phyloP scores from a whole-genome alignment of 2,113 vertebrate species.

The Pseudolaguvia tuberculata region DNA sequence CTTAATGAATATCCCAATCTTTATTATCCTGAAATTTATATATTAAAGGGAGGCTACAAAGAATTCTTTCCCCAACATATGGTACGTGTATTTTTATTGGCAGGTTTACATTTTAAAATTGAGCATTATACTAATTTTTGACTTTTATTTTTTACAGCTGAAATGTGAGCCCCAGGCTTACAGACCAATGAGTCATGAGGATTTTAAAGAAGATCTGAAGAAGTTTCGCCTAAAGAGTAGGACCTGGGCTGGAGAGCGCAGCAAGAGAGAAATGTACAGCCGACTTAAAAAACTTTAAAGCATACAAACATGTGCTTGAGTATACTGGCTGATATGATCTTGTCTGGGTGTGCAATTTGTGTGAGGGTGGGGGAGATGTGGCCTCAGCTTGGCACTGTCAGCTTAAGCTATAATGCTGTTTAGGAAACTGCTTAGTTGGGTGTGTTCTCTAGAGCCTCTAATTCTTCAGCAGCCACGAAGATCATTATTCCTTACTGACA shows the following conservation, averaged over 20 bases:
- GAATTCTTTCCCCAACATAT: slow-evolving; percentile 81
- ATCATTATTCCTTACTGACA: slow-evolving; percentile 59
- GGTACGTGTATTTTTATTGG: slow-evolving; percentile 58
- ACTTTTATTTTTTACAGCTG: slow-evolving; percentile 57
- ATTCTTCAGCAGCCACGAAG: slow-evolving; percentile 48
- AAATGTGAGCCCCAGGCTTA: slow-evolving; percentile 85
- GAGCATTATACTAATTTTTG: neutral
- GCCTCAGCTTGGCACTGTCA: slow-evolving; percentile 16
- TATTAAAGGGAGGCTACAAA: slow-evolving; percentile 89
- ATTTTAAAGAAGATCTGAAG: slow-evolving; percentile 82
- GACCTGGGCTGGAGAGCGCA: slow-evolving; percentile 86
- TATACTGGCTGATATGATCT: slow-evolving; percentile 15
- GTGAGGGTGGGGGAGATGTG: neutral
- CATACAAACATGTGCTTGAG: neutral
- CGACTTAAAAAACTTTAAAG: slow-evolving; percentile 87
- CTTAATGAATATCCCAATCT: slow-evolving; percentile 82
- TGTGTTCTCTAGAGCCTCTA: slow-evolving; percentile 8
- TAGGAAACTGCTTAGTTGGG: slow-evolving; percentile 19
- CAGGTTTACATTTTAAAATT: neutral
- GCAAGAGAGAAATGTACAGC: slow-evolving; percentile 91
- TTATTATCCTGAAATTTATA: slow-evolving; percentile 87
- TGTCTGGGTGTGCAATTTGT: too few relatives aligned
- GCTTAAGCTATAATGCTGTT: slow-evolving; percentile 2
- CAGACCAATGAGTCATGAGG: slow-evolving; percentile 83
- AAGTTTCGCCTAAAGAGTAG: slow-evolving; percentile 81